These are phyloP conservation scores for Periphyllus acericola DNA, from an alignment of 2,888 invertebrate species.

Conservation along the genomic window DNA sequence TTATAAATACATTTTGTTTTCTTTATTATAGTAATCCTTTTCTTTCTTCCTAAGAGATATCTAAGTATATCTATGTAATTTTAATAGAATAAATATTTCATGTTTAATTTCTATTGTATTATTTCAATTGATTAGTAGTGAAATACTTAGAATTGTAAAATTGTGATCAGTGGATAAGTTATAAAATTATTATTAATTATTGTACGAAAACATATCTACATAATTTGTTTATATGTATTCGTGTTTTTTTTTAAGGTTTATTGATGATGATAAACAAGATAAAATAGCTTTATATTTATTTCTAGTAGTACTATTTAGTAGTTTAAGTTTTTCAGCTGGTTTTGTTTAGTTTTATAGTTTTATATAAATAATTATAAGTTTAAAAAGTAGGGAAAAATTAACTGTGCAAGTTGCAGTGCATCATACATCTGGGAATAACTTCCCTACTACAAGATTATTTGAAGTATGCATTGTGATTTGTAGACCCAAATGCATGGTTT, in stretches of 20 bases:
- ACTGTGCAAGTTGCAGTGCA: slow-evolving; percentile 43
- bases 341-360: slow-evolving; percentile 30
- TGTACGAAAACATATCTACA: not conserved
- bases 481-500: slow-evolving; percentile 47
- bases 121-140: slow-evolving; percentile 4
- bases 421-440: slow-evolving; percentile 32
- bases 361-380: slow-evolving; percentile 15
- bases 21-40: slow-evolving; percentile 39
- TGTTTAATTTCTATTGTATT: slow-evolving; percentile 8
- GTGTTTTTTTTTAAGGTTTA: slow-evolving; percentile 2
- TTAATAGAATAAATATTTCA: slow-evolving; percentile 3
- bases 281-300: slow-evolving; percentile 32
- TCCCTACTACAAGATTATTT: slow-evolving; percentile 46
- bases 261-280: slow-evolving; percentile 16
- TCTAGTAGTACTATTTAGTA: slow-evolving; percentile 29
- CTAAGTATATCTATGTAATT: not conserved
- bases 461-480: slow-evolving; percentile 57
- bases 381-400: slow-evolving; percentile 22
- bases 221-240: slow-evolving; percentile 21
- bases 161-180: not conserved
- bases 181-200: not conserved
- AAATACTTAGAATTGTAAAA: not conserved
- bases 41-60: slow-evolving; percentile 40
- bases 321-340: slow-evolving; percentile 15
- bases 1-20: slow-evolving; percentile 55